Percentiles rank a stretch among this genome's conserved stretches.
Evolutionary conservation across 2,113 vertebrate genomes (phyloP).

Genomic region (human (Homo sapiens)): DNA sequence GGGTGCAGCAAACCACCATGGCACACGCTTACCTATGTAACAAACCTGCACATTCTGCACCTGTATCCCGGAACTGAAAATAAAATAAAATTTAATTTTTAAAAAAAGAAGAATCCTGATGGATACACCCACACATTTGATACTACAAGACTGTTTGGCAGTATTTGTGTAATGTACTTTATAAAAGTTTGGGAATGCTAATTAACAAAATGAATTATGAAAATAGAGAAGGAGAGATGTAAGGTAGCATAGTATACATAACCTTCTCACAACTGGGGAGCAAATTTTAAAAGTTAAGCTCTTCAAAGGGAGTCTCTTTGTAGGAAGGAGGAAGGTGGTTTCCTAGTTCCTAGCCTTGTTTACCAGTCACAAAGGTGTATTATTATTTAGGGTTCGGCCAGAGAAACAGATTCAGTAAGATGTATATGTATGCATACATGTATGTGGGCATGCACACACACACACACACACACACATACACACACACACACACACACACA

Average conservation of each 20-base stretch:
- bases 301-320: background rate
- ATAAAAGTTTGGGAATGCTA: background rate
- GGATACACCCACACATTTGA: background rate
- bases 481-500: accelerated
- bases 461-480: background rate
- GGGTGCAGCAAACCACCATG: no score
- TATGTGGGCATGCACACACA: accelerated
- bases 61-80: no score
- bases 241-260: background rate
- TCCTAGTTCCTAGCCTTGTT: background rate
- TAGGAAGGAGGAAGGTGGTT: background rate
- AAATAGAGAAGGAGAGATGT: background rate
- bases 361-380: background rate
- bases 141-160: background rate
- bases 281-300: background rate
- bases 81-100: no score
- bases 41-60: no score
- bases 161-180: background rate
- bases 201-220: background rate
- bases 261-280: background rate
- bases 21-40: no score
- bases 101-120: background rate
- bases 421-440: no score
- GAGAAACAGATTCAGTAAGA: background rate
- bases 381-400: background rate